These are phyloP conservation scores for Prinia subflava DNA, from an alignment of 2,113 vertebrate genomes.

Conservation along the genomic window DNA sequence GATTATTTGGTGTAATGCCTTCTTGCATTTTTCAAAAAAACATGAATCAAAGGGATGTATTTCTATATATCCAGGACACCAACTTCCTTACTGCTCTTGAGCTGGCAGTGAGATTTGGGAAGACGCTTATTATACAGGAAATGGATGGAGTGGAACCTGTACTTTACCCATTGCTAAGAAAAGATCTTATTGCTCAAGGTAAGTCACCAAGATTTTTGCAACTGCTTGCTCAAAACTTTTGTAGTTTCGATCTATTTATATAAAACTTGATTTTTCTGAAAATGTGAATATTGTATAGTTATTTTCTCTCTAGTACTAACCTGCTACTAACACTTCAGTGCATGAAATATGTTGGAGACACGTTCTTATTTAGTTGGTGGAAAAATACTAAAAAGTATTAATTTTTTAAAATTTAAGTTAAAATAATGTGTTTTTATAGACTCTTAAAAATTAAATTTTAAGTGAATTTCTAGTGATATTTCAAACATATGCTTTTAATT, in stretches of 20 bases:
- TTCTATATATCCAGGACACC: conserved; percentile 77
- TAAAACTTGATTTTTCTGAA: background rate
- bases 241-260: background rate
- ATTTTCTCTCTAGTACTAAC: background rate
- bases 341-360: background rate
- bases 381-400: background rate
- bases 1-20: background rate
- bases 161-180: conserved; percentile 90
- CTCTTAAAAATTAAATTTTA: background rate
- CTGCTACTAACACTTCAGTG: background rate
- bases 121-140: conserved; percentile 96
- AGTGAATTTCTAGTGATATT: background rate
- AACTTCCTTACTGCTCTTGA: conserved; percentile 93
- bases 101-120: conserved; percentile 94
- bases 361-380: background rate
- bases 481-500: background rate
- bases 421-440: background rate
- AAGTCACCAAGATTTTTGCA: background rate
- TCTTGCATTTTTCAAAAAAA: background rate
- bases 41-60: background rate
- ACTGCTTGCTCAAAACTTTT: background rate
- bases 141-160: conserved; percentile 94
- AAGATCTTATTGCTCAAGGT: conserved; percentile 93
- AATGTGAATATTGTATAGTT: background rate
- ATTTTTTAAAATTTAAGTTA: background rate